Conservation (phyloP, 2,113 vertebrate genomes). For the Tylochromis polylepis region DNA sequence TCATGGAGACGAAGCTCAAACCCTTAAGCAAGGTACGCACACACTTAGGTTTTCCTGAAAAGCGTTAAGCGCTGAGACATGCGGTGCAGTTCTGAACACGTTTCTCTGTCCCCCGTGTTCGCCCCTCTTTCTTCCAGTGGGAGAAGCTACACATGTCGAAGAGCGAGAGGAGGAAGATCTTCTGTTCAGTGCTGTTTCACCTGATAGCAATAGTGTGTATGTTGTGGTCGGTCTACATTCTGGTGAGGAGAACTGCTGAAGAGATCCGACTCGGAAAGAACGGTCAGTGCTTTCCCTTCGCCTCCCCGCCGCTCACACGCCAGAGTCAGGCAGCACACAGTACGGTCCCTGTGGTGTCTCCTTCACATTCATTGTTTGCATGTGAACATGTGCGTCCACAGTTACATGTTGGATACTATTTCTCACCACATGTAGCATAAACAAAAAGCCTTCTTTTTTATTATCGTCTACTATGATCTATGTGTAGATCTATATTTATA, state of each 20-base stretch:
- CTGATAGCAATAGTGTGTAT: conserved; percentile 89
- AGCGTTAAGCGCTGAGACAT: not conserved
- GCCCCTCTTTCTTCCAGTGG: conserved; percentile 76
- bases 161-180: conserved; percentile 90
- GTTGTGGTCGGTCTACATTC: conserved; percentile 88
- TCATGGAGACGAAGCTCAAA: conserved; percentile 97
- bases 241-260: conserved; percentile 85
- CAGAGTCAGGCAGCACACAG: conserved; percentile 7
- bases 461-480: not conserved
- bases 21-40: conserved; percentile 84
- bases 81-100: not conserved
- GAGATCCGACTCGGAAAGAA: conserved; percentile 91
- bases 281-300: conserved; percentile 67
- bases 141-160: conserved; percentile 93
- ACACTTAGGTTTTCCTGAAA: not conserved
- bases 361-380: not conserved
- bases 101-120: not conserved
- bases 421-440: not conserved
- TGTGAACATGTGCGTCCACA: not conserved
- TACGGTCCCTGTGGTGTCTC: not conserved
- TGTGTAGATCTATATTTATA: not conserved
- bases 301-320: not conserved
- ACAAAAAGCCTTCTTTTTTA: not conserved
- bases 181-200: conserved; percentile 92
- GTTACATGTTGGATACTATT: not conserved